Evolutionary conservation across 2,113 vertebrate genomes (phyloP), one percentile per base, ranked within the genome.

Genomic region (Prunella fulvescens): DNA sequence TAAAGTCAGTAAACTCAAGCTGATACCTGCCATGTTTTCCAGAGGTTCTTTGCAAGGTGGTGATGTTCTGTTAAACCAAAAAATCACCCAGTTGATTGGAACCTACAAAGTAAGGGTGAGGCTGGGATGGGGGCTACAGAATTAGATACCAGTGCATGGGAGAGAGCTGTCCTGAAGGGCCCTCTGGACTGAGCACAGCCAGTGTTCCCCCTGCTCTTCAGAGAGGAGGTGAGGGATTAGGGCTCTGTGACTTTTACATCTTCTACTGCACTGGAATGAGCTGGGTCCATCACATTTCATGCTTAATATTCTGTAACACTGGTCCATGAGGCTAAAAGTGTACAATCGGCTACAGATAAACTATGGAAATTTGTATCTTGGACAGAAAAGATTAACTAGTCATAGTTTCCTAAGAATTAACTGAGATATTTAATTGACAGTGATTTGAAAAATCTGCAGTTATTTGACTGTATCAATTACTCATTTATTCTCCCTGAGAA

Each of bases 141-240:
- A 14, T 62, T 33, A 42, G 18, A 33, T 9, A 58, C 4, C 5
- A 31, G 10, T 25, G 8, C 23, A 18, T 47, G 28, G 65, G 17
- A 89, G 6, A 64, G 25, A 54, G 26, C 13, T 57, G n/a, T 39
- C 23, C 35, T 37, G 57, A 61, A 71, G 14, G 14, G 28, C 2
- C 2, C 23, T 60, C 29, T 50, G 12, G 25, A 73, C 29, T 26
- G 20, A 76, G 22, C 22, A 53, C 0, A 0, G 28, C 2, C 58
- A 74, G 6, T 35, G 12, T 3, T 17, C 12, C 31, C 20, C 70
- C 14, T 35, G 35, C 8, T 48, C 20, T 29, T 78, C 40, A 19
- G 16, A 74, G 22, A 79, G 11, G 5, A 71, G 3, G 2, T 1
- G 3, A 74, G 18, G 12, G 48, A 54, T 58, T 54, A 35, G 12